Base-by-base conservation (phyloP, 2,888 invertebrate genomes). In the Mylabris sibirica region DNA sequence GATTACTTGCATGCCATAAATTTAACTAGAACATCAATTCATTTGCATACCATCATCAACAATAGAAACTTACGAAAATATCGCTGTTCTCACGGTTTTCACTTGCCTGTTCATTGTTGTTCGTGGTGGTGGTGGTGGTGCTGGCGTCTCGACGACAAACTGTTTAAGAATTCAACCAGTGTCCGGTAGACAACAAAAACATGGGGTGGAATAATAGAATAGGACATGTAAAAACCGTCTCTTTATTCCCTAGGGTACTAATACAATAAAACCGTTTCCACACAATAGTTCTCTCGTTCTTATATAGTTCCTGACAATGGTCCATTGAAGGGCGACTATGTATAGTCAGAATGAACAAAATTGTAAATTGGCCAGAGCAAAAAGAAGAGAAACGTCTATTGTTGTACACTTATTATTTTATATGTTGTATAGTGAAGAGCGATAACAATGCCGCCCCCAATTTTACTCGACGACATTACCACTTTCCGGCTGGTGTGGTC, bases 261-360 rank as follows among this genome's bases (percentile, higher is more conserved):
- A 83, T 78, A 83, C 81, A 83, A 83, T 82, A 81, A 83, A 80
- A 53, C 49, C 49, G 49, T 75, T 77, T 69, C 72, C 70, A 74
- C 80, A 81, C 81, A 82, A 82, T 81, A 79, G 76, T 74, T 70
- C 74, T 74, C 75, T 75, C 49, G 49, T 75, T 76, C 78, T 74
- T 76, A 77, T 74, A n/a, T 74, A 53, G 49, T 53, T 22, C 49
- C 77, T 49, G 17, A 78, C 78, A 83, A 82, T 82, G 78, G 75
- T 72, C 73, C 77, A 71, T 77, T 74, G 71, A 70, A 53, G 70
- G 70, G 67, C 49, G 49, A 53, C 49, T 53, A 20, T 53, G n/a
- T n/a, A 9, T 22, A 57, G 60, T 60, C 57, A 57, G 49, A 67
- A 70, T 67, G 70, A 70, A 70, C 70, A 65, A 67, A 70, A 64